Base-by-base conservation (phyloP, 2,888 invertebrate genomes). In the Actias luna region DNA sequence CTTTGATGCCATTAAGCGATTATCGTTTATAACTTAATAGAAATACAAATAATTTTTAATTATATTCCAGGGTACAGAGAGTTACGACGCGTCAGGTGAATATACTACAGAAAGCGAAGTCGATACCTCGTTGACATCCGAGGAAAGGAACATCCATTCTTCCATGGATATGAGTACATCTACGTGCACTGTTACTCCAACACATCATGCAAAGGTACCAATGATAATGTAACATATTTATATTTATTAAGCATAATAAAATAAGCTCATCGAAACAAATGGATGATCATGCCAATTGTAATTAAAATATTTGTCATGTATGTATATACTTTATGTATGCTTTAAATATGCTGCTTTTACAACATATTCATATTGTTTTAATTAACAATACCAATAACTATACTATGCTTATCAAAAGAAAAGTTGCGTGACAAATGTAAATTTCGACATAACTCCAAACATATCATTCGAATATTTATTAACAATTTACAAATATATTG, bases 1-100 rank as follows among this genome's bases (percentile, higher is more conserved):
- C 42, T 18, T 8, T 8, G 42, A 42, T 18, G 42, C 18, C 4
- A 16, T 18, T 7, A n/a, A 39, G 16, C 1, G 39, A 7, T 5
- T 5, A 39, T 22, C 33, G 33, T 8, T 33, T 33, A 5, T 22
- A 2, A 50, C 18, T 50, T 25, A 4, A 8, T 22, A 5, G 12
- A 50, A 50, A 12, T 50, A 50, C 1, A 50, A 8, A 50, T 22
- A 25, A 12, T 12, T 50, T 22, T 25, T 50, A 25, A 2, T 25
- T 25, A 25, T 50, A 2, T 39, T 50, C 10, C 46, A 94, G 92
- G 94, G 94, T 59, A 93, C 94, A 63, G 96, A 96, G 82, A 96
- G 95, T 85, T 97, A 97, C 84, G 98, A 98, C 82, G 98, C 98
- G 0, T 98, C 97, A 64, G 97, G 97, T 16, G 98, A 98, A 87